phyloP scores from a whole-genome alignment of 2,113 vertebrate genomes.

The Gulo gulo region DNA sequence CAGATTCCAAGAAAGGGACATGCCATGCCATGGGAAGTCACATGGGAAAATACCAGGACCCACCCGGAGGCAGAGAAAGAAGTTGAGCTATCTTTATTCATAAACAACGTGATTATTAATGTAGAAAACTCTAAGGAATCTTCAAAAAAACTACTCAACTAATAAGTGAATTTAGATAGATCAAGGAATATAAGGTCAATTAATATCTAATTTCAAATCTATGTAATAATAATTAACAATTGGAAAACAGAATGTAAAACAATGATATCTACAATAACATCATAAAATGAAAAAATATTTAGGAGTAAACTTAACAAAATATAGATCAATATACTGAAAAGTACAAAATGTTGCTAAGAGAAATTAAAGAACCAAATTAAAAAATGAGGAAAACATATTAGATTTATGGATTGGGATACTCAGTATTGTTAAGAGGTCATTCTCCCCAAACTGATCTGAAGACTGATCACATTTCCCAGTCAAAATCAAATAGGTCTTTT shows the following conservation, averaged over 20 bases:
- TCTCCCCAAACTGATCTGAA: not conserved
- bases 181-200: not conserved
- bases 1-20: not conserved
- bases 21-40: not conserved
- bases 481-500: not conserved
- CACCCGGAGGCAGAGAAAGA: not conserved
- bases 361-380: not conserved
- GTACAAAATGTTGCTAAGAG: not conserved
- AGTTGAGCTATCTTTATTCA: not conserved
- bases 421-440: not conserved
- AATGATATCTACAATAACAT: not conserved
- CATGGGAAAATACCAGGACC: not conserved
- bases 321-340: not conserved
- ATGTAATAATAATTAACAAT: not conserved
- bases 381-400: not conserved
- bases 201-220: not conserved
- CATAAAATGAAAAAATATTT: not conserved
- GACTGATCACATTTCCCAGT: not conserved
- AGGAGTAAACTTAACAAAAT: not conserved
- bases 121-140: not conserved
- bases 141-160: not conserved
- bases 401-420: not conserved
- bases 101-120: not conserved
- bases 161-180: not conserved
- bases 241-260: not conserved